Base-by-base conservation (phyloP, 2,888 invertebrate genomes). In the Trichacis sp. region DNA sequence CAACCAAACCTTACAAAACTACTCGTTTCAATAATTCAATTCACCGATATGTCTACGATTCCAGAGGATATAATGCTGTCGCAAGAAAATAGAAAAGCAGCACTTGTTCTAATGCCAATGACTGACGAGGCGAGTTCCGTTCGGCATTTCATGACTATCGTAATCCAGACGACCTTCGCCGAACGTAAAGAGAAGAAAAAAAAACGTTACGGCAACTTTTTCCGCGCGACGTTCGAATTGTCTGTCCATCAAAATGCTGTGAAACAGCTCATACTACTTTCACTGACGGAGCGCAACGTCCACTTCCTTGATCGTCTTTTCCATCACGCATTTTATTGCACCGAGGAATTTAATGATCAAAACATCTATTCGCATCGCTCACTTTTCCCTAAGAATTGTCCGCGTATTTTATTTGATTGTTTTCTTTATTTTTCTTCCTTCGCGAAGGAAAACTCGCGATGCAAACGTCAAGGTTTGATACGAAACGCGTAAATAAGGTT, bases 301-400 rank as follows among this genome's bases (percentile, higher is more conserved):
- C 71, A 78, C 77, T 77, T 78, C 78, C 75, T 76, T 66, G 69
- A 64, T 54, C 64, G 64, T 69, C 72, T 69, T 71, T 73, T 69
- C 68, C 69, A 67, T 65, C n/a, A n/a, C n/a, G 63, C 30, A 46
- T 67, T 60, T 69, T 65, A 71, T 71, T 57, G 55, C 66, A 68
- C 55, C 58, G 14, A 51, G 69, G 54, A 69, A 71, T 66, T 70
- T 57, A 59, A 70, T 54, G 63, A 64, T 65, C 68, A 63, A 61
- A 46, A 56, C 46, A 55, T 64, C 66, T 67, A 68, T 69, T 67
- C 70, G 62, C 57, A 38, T 38, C 62, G n/a, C 24, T 24, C 46
- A n/a, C 29, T 24, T 24, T 14, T n/a, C 46, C 8, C 24, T 8
- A 3, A 3, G n/a, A 24, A 5, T 43, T 18, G 17, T 43, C 33